phyloP scores from a whole-genome alignment of 1,140 invertebrate genomes.

The Gryon sp. region DNA sequence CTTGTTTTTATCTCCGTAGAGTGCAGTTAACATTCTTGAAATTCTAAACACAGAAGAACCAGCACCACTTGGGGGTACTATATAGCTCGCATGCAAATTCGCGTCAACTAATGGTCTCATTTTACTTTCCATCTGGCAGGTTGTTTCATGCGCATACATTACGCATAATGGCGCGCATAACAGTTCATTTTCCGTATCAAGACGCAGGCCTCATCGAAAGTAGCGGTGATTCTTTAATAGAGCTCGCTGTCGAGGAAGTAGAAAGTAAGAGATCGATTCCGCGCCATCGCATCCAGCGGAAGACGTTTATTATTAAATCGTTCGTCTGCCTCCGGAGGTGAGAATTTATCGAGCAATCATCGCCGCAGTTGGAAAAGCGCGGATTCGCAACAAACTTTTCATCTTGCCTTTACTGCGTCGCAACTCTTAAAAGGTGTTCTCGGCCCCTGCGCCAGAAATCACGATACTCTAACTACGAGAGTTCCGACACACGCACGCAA shows the following conservation, averaged over 20 bases:
- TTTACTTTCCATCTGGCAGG: slow-evolving; percentile 58
- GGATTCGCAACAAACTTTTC: slow-evolving; percentile 54
- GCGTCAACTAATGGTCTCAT: slow-evolving; percentile 40
- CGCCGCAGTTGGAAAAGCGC: slow-evolving; percentile 61
- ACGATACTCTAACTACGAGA: not conserved
- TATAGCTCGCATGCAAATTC: slow-evolving; percentile 29
- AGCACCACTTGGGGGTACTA: not conserved
- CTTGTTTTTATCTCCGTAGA: too few relatives aligned
- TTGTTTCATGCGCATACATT: slow-evolving; percentile 55
- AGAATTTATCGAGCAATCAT: slow-evolving; percentile 64
- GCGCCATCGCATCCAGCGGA: slow-evolving; percentile 56
- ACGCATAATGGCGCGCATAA: slow-evolving; percentile 55
- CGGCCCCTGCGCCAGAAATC: slow-evolving; percentile 6
- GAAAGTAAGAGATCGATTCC: slow-evolving; percentile 69
- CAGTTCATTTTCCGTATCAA: slow-evolving; percentile 55
- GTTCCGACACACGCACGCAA: slow-evolving; percentile 12
- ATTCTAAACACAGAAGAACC: too few relatives aligned
- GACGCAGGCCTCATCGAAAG: slow-evolving; percentile 48
- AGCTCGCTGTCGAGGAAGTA: slow-evolving; percentile 50
- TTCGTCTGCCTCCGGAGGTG: slow-evolving; percentile 57
- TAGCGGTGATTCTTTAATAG: slow-evolving; percentile 45
- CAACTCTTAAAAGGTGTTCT: not conserved
- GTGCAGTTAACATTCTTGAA: slow-evolving; percentile 14
- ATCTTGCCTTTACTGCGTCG: slow-evolving; percentile 13
- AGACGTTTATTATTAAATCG: slow-evolving; percentile 65